A percentile compares a stretch with the other conserved stretches of the same genome.
Evolutionary conservation across 2,113 vertebrate genomes (phyloP).

Genomic region (Damaliscus lunatus): DNA sequence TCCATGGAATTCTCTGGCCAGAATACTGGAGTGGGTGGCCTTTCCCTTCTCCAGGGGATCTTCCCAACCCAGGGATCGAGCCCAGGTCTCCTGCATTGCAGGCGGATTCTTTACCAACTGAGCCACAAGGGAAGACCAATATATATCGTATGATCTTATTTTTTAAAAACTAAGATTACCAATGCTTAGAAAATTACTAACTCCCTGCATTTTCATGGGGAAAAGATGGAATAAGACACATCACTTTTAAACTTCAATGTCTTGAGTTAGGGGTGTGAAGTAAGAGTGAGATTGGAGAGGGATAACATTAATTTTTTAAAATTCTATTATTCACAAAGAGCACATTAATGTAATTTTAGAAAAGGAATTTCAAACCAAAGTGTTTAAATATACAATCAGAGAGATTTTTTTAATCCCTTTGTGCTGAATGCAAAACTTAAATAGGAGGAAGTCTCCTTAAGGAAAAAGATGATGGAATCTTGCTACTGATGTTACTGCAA

Average conservation of each 20-base stretch:
- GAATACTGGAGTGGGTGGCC: not conserved
- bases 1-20: not conserved
- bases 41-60: not conserved
- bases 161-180: not conserved
- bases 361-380: not conserved
- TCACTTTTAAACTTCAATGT: not conserved
- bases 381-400: not conserved
- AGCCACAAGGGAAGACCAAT: not conserved
- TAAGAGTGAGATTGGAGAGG: not conserved
- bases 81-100: not conserved
- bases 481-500: not conserved
- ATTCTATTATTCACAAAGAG: not conserved
- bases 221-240: not conserved
- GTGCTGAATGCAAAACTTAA: not conserved
- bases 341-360: not conserved
- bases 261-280: not conserved
- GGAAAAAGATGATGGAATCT: not conserved
- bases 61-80: not conserved
- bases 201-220: not conserved
- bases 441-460: not conserved
- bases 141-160: not conserved
- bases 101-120: not conserved
- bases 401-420: not conserved
- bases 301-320: not conserved
- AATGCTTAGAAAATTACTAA: not conserved